These are phyloP conservation scores for Zaprionus ghesquierei DNA, from an alignment of 1,140 invertebrate genomes.

Conservation along the genomic window DNA sequence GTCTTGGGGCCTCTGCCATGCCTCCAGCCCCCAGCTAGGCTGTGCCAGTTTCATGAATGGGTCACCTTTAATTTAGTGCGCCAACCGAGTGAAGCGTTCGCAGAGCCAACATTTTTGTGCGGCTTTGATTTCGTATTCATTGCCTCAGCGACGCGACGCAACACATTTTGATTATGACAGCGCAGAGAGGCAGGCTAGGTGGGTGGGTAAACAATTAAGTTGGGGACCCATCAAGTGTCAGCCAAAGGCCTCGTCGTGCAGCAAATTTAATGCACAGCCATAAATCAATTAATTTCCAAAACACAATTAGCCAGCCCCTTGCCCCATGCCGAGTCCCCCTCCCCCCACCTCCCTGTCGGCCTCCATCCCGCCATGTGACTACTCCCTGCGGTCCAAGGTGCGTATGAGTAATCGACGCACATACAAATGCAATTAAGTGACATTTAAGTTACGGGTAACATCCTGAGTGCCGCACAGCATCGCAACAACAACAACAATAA, in stretches of 20 bases:
- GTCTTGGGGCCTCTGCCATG: slow-evolving; percentile 2
- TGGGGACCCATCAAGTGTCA: not conserved
- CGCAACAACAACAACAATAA: slow-evolving; percentile 12
- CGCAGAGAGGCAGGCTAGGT: not conserved
- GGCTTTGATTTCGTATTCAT: slow-evolving; percentile 70
- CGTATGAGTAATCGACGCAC: slow-evolving; percentile 58
- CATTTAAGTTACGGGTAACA: slow-evolving; percentile 39
- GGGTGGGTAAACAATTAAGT: slow-evolving; percentile 35
- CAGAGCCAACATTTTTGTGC: slow-evolving; percentile 51
- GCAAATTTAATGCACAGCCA: slow-evolving; percentile 43
- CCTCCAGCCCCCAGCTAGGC: not conserved
- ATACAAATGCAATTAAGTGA: slow-evolving; percentile 56
- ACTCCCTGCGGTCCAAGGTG: slow-evolving; percentile 27
- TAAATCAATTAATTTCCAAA: slow-evolving; percentile 76
- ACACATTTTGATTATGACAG: not conserved
- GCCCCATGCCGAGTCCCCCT: slow-evolving; percentile 7
- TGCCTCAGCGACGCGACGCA: not conserved
- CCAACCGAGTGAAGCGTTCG: slow-evolving; percentile 2
- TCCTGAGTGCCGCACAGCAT: not conserved
- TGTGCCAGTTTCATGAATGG: slow-evolving; percentile 62
- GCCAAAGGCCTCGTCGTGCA: not conserved
- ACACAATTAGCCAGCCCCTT: slow-evolving; percentile 66
- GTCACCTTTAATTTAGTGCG: slow-evolving; percentile 66
- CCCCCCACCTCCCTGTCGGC: not conserved
- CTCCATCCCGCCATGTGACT: not conserved